Conservation (phyloP, 2,888 invertebrate genomes). For the Allacma fusca region DNA sequence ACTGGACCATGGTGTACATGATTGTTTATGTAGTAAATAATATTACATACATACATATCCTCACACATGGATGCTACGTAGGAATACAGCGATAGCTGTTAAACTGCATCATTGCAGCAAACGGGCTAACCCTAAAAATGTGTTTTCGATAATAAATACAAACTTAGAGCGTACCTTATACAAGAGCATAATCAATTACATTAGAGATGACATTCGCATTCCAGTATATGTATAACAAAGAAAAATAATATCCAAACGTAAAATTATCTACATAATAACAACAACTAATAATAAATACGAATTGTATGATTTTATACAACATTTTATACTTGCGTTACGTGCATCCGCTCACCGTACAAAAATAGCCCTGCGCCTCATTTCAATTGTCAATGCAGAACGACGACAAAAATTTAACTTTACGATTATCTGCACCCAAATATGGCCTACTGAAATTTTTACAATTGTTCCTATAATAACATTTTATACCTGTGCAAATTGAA, state of each 20-base stretch:
- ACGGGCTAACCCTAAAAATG: too few relatives aligned
- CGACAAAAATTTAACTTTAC: background rate
- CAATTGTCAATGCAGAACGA: background rate
- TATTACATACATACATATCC: too few relatives aligned
- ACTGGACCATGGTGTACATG: too few relatives aligned
- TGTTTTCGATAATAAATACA: too few relatives aligned
- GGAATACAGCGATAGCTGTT: too few relatives aligned
- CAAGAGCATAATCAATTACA: too few relatives aligned
- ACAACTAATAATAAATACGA: background rate
- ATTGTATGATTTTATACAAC: background rate
- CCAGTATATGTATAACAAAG: too few relatives aligned
- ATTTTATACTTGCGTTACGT: slow-evolving; percentile 1
- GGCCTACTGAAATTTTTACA: background rate
- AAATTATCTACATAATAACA: background rate
- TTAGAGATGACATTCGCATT: too few relatives aligned
- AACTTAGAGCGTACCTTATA: too few relatives aligned
- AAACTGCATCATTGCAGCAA: too few relatives aligned
- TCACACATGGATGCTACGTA: too few relatives aligned
- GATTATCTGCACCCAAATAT: background rate
- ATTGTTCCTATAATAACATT: background rate
- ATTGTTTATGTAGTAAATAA: too few relatives aligned
- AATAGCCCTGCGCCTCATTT: slow-evolving; percentile 11
- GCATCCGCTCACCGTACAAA: slow-evolving; percentile 1
- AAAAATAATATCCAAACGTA: background rate
- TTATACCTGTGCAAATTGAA: background rate